phyloP scores from a whole-genome alignment of 2,888 invertebrate species.

The Tinea semifulvella region DNA sequence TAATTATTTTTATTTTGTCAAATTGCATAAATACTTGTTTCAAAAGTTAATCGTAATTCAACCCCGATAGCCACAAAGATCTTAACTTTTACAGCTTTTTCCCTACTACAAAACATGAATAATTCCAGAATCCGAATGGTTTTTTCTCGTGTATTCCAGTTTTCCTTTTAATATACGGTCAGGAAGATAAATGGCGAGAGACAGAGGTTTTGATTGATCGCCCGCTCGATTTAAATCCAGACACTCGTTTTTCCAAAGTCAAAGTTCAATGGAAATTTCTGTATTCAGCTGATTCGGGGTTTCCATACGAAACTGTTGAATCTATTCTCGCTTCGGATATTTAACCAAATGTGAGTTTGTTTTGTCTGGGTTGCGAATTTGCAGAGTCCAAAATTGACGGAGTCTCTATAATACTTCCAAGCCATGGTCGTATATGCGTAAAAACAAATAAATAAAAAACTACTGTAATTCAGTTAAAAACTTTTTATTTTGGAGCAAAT shows the following conservation, averaged over 20 bases:
- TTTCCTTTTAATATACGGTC: conserved; percentile 52
- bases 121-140: conserved; percentile 29
- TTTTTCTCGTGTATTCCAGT: conserved; percentile 26
- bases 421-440: no score
- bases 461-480: no score
- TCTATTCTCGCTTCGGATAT: conserved; percentile 10
- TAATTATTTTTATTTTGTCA: no score
- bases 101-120: conserved; percentile 29
- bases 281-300: conserved; percentile 8
- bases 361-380: background rate
- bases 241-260: conserved; percentile 13
- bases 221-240: conserved; percentile 33
- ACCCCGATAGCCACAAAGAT: no score
- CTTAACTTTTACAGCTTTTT: background rate
- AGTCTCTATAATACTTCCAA: no score
- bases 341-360: background rate
- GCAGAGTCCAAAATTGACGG: no score
- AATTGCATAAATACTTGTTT: no score
- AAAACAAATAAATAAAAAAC: no score
- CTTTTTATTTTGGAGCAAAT: no score
- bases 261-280: conserved; percentile 11
- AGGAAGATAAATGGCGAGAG: conserved; percentile 53
- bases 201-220: conserved; percentile 54
- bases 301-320: conserved; percentile 9
- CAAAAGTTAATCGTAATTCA: no score